These are phyloP conservation scores for Tamandua tetradactyla DNA, from an alignment of 2,797 vertebrate genomes.

Conservation along the genomic window DNA sequence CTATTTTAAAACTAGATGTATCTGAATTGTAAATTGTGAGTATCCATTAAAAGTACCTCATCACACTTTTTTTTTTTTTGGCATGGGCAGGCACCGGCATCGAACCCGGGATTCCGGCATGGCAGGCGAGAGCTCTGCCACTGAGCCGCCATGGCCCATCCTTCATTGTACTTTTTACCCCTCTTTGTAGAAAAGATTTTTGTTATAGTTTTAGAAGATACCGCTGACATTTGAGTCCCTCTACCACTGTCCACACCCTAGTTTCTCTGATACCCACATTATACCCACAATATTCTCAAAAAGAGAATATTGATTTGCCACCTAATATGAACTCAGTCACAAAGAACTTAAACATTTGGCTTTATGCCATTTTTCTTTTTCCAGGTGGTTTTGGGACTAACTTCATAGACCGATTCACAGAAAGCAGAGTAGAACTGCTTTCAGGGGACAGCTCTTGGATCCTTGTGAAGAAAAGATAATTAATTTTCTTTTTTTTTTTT, in stretches of 20 bases:
- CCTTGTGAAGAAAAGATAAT: neutral
- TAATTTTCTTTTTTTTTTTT: neutral
- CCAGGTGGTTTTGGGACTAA: neutral
- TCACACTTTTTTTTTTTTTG: no score
- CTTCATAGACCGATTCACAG: neutral
- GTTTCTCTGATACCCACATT: neutral
- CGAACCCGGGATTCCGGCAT: no score
- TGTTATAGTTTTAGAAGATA: neutral
- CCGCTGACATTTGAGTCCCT: neutral
- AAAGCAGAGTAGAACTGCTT: neutral
- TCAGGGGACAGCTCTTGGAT: neutral
- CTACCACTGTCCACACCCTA: neutral
- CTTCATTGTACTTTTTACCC: constrained; percentile 24
- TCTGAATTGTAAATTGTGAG: constrained; percentile 55
- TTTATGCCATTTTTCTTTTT: neutral
- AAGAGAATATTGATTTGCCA: neutral
- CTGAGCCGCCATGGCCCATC: no score
- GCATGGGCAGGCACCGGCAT: no score
- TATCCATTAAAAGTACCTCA: constrained; percentile 32
- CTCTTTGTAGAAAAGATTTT: constrained; percentile 41
- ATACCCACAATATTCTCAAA: no score
- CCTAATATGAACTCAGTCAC: neutral
- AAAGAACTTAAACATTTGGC: neutral
- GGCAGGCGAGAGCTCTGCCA: no score
- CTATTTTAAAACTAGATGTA: constrained; percentile 57